Evolutionary conservation across 2,113 vertebrate species (phyloP), one percentile per base, ranked within the genome.

Genomic region (Campylorhamphus procurvoides): DNA sequence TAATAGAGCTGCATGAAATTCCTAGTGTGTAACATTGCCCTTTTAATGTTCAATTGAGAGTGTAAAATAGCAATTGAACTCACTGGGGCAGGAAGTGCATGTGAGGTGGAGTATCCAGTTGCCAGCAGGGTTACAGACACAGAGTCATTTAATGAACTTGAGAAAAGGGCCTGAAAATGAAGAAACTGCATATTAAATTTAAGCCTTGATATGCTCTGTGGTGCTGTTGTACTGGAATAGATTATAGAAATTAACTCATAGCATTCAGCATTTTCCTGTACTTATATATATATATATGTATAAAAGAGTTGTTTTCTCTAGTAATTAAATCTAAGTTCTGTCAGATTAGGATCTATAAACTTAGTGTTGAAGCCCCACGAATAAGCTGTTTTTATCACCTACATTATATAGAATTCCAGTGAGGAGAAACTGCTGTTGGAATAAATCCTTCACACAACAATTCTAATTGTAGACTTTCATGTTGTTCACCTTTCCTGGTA

Each of bases 61-160:
- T 85, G 78, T 85, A 85, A 97, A 96, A 79, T 18, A 87, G 66
- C 66, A 73, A 90, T 94, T 90, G 60, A 88, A 66, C 67, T 90
- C 84, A 53, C 53, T 62, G 75, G 71, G 71, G 67, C 50, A 71
- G 71, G 84, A 91, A 37, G 44, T 31, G 49, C 18, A 1, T 31
- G 18, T 12, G 5, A 91, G 87, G 73, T 89, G 69, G 53, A 79
- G 64, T 72, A 60, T 44, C 66, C 71, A 52, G 71, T 35, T 94
- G 71, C 78, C 84, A 93, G 58, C 82, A 88, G 49, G 66, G 87
- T 90, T 89, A 39, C 64, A 68, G 78, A 28, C 24, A 39, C 14
- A 60, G 66, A 87, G 59, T 87, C 18, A 12, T 73, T 83, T 64
- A 64, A 79, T 76, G 40, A 82, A 87, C 53, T 53, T 68, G 66